Conservation (phyloP, 2,797 vertebrate species). For the Fistularia tabacaria region DNA sequence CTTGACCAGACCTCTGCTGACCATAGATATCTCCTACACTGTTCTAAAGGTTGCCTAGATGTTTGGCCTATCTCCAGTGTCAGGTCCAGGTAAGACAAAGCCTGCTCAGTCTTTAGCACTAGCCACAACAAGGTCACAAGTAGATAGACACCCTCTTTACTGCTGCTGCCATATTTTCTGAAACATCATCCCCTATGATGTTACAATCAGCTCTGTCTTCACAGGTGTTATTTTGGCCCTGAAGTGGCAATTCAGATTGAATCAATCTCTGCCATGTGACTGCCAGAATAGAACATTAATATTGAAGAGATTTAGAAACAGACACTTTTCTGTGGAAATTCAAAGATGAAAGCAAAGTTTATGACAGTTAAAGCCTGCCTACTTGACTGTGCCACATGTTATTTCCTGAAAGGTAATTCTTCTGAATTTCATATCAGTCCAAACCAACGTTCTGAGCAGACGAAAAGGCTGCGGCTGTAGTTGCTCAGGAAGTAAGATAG, state of each 20-base stretch:
- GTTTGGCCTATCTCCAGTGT: conserved; percentile 34
- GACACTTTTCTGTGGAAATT: conserved; percentile 56
- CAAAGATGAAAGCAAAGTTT: conserved; percentile 36
- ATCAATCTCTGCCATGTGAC: conserved; percentile 71
- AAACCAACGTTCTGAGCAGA: no score
- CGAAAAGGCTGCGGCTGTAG: no score
- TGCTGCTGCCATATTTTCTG: conserved; percentile 24
- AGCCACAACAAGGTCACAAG: conserved; percentile 5
- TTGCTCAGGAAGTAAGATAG: no score
- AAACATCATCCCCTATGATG: conserved; percentile 27
- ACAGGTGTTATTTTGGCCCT: conserved; percentile 59
- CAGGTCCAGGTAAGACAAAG: conserved; percentile 31
- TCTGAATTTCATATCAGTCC: no score
- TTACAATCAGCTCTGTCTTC: conserved; percentile 55
- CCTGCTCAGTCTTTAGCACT: conserved; percentile 30
- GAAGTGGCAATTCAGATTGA: conserved; percentile 71
- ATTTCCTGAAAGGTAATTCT: no score
- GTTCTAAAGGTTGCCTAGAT: conserved; percentile 49
- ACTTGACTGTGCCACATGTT: background rate
- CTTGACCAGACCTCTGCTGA: conserved; percentile 59
- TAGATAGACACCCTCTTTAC: conserved; percentile 8
- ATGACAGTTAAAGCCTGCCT: conserved; percentile 2
- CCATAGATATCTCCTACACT: conserved; percentile 51
- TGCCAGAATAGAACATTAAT: conserved; percentile 70
- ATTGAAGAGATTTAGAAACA: conserved; percentile 70